Conservation (phyloP, 2,888 invertebrate genomes). For the Miltochrista miniata region DNA sequence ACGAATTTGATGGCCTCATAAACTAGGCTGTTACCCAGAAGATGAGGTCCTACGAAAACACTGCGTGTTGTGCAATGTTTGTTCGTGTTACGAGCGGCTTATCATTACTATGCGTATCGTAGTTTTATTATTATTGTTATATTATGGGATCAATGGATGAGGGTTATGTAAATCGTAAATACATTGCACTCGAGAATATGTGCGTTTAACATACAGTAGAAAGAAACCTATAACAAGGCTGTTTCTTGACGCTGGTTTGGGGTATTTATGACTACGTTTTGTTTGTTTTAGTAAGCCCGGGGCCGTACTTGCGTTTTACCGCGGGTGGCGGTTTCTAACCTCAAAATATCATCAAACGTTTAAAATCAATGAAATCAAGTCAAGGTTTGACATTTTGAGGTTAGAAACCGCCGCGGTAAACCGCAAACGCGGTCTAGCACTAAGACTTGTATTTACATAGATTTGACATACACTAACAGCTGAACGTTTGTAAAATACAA, state of each 20-base stretch:
- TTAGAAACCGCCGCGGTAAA: too few species aligned
- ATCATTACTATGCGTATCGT: conserved; percentile 20
- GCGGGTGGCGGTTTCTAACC: too few species aligned
- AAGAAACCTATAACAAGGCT: conserved; percentile 1
- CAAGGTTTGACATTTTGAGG: too few species aligned
- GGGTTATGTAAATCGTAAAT: conserved; percentile 13
- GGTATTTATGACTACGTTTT: too few species aligned
- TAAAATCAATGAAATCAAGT: too few species aligned
- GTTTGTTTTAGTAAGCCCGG: too few species aligned
- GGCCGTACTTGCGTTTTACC: too few species aligned
- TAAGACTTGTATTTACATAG: too few species aligned
- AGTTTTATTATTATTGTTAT: conserved; percentile 23
- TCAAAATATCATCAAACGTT: too few species aligned
- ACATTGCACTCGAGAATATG: conserved; percentile 5
- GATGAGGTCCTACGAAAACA: conserved; percentile 26
- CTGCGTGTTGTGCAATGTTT: conserved; percentile 26
- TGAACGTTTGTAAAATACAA: too few species aligned
- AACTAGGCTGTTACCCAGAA: conserved; percentile 23
- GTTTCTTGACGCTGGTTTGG: neutral
- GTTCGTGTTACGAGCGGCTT: conserved; percentile 15
- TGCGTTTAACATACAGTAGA: neutral
- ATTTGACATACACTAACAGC: too few species aligned
- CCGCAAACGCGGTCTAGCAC: too few species aligned
- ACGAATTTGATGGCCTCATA: conserved; percentile 29
- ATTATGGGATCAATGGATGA: conserved; percentile 16